These are phyloP conservation scores for Aphidius colemani DNA, from an alignment of 2,888 invertebrate genomes.

Conservation along the genomic window DNA sequence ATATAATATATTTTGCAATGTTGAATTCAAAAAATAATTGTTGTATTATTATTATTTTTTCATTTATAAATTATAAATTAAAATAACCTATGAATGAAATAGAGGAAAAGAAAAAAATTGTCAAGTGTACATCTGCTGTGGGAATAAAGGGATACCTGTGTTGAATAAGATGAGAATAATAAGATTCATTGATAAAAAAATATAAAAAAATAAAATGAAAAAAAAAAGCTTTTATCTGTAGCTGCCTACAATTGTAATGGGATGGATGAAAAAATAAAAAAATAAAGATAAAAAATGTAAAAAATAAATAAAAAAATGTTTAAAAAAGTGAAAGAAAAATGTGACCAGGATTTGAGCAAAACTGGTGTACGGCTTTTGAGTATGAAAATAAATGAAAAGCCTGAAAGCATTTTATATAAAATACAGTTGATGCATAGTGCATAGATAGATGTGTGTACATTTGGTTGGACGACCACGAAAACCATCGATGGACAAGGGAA, in stretches of 20 bases:
- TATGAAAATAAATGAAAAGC: slow-evolving; percentile 33
- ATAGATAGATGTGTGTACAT: neutral
- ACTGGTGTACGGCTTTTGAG: slow-evolving; percentile 19
- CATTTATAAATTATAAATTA: neutral
- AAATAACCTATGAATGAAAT: slow-evolving; percentile 1
- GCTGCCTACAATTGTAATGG: slow-evolving; percentile 28
- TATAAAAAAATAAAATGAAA: neutral
- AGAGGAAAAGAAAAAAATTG: neutral
- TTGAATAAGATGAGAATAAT: neutral
- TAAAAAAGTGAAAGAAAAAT: slow-evolving; percentile 5
- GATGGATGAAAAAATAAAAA: slow-evolving; percentile 19
- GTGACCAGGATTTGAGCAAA: slow-evolving; percentile 20
- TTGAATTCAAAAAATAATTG: no score
- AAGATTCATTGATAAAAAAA: neutral
- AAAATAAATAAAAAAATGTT: neutral
- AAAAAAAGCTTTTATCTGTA: slow-evolving; percentile 10
- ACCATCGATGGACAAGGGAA: neutral
- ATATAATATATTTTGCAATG: no score
- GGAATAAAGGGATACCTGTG: no score
- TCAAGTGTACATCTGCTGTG: no score
- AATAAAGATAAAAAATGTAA: no score
- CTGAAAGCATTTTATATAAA: slow-evolving; percentile 30
- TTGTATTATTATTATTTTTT: neutral
- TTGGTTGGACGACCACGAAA: no score
- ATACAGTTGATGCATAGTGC: neutral